These are phyloP conservation scores for Pseudococcus viburni DNA, from an alignment of 2,888 invertebrate genomes.

Conservation along the genomic window DNA sequence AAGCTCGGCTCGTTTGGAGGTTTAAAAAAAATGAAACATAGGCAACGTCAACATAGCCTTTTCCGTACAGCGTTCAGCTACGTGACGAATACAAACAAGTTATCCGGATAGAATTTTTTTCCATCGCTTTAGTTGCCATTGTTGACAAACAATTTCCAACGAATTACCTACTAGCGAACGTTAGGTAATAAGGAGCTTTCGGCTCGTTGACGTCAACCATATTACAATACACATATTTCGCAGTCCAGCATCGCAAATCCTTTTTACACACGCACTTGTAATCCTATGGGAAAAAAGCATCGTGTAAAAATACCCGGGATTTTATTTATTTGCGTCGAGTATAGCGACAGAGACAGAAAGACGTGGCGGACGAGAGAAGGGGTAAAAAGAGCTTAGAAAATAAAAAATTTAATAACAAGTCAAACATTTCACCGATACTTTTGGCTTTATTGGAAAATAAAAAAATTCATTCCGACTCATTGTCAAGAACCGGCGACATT, in stretches of 20 bases:
- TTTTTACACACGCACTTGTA: slow-evolving; percentile 25
- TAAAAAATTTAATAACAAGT: slow-evolving; percentile 50
- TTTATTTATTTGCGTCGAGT: slow-evolving; percentile 21
- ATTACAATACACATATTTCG: slow-evolving; percentile 23
- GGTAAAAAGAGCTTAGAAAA: slow-evolving; percentile 9
- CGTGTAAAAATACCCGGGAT: slow-evolving; percentile 35
- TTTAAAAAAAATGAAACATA: background rate
- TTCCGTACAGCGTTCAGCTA: background rate
- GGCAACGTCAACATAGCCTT: slow-evolving; percentile 10
- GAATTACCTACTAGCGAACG: slow-evolving; percentile 28
- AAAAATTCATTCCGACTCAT: slow-evolving; percentile 21
- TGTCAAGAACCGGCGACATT: slow-evolving; percentile 32
- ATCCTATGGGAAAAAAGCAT: slow-evolving; percentile 32
- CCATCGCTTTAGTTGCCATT: background rate
- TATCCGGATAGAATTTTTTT: background rate
- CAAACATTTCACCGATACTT: slow-evolving; percentile 38
- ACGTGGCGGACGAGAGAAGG: background rate
- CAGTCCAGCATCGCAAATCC: slow-evolving; percentile 16
- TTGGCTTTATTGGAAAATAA: slow-evolving; percentile 19
- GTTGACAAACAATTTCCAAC: slow-evolving; percentile 36
- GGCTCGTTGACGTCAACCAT: slow-evolving; percentile 16
- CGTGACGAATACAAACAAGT: slow-evolving; percentile 25
- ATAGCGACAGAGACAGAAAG: background rate
- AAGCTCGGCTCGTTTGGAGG: background rate
- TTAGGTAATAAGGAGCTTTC: slow-evolving; percentile 41